Evolutionary conservation across 1,140 invertebrate genomes (phyloP).

Genomic region (Nasonia giraulti): DNA sequence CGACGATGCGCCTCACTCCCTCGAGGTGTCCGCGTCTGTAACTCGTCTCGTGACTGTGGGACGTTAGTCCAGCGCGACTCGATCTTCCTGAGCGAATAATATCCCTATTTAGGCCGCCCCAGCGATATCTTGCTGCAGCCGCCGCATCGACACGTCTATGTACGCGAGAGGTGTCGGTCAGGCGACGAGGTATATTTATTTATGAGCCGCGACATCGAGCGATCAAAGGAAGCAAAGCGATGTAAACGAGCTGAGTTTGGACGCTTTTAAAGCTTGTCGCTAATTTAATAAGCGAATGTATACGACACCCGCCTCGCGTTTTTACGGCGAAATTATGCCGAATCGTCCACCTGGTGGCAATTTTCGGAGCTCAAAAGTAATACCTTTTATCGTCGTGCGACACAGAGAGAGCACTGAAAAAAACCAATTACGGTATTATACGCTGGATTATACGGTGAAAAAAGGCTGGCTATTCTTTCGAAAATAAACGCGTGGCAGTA

Average conservation of each 20-base stretch:
- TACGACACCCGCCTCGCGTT: background rate
- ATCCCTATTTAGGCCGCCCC: constrained; percentile 24
- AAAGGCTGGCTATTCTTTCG: background rate
- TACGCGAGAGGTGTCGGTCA: constrained; percentile 7
- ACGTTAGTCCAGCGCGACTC: constrained; percentile 33
- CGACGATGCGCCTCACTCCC: background rate
- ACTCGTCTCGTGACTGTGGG: constrained; percentile 53
- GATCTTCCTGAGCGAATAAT: constrained; percentile 46
- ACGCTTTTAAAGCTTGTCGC: constrained; percentile 27
- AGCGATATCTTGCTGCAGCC: background rate
- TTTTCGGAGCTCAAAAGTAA: background rate
- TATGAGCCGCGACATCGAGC: background rate
- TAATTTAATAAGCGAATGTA: constrained; percentile 45
- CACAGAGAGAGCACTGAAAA: too few species aligned
- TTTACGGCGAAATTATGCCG: constrained; percentile 41
- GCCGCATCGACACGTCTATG: background rate
- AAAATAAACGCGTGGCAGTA: background rate
- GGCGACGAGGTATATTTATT: constrained; percentile 31
- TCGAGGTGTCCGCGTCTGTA: constrained; percentile 46
- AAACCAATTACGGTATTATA: background rate
- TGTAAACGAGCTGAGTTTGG: constrained; percentile 3
- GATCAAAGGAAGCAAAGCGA: background rate
- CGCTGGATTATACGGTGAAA: background rate
- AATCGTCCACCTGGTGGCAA: background rate
- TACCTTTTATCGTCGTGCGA: too few species aligned